phyloP scores from a whole-genome alignment of 1,140 invertebrate species.

The Colletes gigas region DNA sequence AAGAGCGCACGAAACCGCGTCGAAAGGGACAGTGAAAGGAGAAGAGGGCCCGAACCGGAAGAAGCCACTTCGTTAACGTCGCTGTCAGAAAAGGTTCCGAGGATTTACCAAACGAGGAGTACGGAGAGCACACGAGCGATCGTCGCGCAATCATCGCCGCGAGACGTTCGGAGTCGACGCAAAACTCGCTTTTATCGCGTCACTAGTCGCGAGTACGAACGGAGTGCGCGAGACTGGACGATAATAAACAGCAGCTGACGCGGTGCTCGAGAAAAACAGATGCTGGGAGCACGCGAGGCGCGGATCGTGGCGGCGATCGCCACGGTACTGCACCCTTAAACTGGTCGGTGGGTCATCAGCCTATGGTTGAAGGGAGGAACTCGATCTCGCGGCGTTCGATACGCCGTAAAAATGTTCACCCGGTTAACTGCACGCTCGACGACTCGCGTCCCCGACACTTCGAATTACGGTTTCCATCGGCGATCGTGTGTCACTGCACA shows the following conservation, averaged over 20 bases:
- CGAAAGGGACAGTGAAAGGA: too few species aligned
- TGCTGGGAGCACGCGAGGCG: neutral
- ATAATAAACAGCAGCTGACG: neutral
- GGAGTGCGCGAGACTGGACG: neutral
- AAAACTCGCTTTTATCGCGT: neutral
- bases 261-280: neutral
- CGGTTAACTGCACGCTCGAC: neutral
- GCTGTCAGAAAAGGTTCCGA: too few species aligned
- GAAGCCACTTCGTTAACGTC: too few species aligned
- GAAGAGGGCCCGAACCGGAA: too few species aligned
- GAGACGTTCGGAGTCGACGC: too few species aligned
- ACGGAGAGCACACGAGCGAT: too few species aligned
- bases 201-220: neutral
- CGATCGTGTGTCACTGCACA: too few species aligned
- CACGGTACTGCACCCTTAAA: neutral
- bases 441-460: too few species aligned
- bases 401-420: constrained; percentile 45
- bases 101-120: too few species aligned
- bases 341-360: neutral
- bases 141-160: too few species aligned
- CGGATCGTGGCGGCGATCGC: neutral
- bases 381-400: constrained; percentile 21
- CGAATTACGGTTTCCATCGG: too few species aligned
- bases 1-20: too few species aligned
- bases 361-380: neutral